Evolutionary conservation across 2,797 vertebrate genomes (phyloP).

Genomic region (Petrocephalus sullivani): DNA sequence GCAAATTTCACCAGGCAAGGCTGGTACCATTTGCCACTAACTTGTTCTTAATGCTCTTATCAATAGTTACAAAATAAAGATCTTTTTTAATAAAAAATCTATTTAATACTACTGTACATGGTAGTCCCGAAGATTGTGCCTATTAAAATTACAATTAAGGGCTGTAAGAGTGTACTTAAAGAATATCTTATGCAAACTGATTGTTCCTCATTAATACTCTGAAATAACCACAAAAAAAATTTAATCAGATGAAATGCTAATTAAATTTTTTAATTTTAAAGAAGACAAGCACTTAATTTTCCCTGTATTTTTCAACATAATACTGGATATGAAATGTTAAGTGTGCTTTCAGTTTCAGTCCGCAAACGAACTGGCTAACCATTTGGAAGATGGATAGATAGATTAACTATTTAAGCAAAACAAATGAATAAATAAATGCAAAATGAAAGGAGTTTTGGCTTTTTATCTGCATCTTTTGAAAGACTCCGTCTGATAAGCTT

Average conservation of each 20-base stretch:
- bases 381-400: neutral
- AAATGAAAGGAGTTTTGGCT: neutral
- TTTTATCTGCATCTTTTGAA: neutral
- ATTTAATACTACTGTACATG: neutral
- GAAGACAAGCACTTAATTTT: neutral
- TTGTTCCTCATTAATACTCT: neutral
- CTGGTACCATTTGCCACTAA: neutral
- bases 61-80: neutral
- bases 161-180: neutral
- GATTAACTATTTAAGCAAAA: neutral
- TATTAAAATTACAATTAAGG: neutral
- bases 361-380: neutral
- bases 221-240: neutral
- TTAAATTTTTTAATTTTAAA: neutral
- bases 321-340: neutral
- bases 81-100: neutral
- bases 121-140: neutral
- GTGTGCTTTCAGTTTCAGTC: neutral
- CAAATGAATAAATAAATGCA: neutral
- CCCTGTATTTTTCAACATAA: neutral
- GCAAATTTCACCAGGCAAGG: too few relatives aligned
- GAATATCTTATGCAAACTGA: neutral
- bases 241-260: too few relatives aligned
- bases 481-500: neutral
- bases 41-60: neutral